Conservation (phyloP, 2,888 invertebrate species). For the Polietes domitor region DNA sequence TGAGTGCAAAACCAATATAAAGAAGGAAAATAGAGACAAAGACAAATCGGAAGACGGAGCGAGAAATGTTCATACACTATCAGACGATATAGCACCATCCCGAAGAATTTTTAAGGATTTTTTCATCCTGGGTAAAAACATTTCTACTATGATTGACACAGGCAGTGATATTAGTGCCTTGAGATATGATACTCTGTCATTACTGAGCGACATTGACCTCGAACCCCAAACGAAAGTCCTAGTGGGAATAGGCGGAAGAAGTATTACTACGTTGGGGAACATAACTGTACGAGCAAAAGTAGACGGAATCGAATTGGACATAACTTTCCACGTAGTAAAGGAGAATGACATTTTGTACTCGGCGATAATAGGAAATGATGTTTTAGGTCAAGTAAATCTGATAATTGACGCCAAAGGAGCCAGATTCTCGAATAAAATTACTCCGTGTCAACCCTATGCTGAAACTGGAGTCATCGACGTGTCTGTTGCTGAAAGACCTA, state of each 20-base stretch:
- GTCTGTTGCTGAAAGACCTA: not conserved
- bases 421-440: not conserved
- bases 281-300: conserved; percentile 13
- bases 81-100: not conserved
- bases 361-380: conserved; percentile 9
- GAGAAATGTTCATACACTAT: conserved; percentile 10
- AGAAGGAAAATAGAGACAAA: conserved; percentile 9
- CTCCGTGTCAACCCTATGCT: not conserved
- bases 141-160: conserved; percentile 52
- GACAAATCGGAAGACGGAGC: not conserved
- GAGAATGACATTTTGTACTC: not conserved
- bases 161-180: conserved; percentile 55
- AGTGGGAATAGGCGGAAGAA: conserved; percentile 18
- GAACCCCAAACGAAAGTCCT: not conserved
- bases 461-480: not conserved
- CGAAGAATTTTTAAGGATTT: conserved; percentile 36
- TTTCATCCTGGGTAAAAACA: conserved; percentile 4
- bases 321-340: conserved; percentile 46
- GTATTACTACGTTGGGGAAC: conserved; percentile 33
- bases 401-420: conserved; percentile 3
- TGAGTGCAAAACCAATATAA: not conserved
- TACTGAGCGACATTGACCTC: conserved; percentile 28
- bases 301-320: conserved; percentile 30
- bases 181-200: conserved; percentile 29
- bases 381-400: not conserved